Evolutionary conservation across 2,888 invertebrate species (phyloP).

Genomic region (Neria commutata): DNA sequence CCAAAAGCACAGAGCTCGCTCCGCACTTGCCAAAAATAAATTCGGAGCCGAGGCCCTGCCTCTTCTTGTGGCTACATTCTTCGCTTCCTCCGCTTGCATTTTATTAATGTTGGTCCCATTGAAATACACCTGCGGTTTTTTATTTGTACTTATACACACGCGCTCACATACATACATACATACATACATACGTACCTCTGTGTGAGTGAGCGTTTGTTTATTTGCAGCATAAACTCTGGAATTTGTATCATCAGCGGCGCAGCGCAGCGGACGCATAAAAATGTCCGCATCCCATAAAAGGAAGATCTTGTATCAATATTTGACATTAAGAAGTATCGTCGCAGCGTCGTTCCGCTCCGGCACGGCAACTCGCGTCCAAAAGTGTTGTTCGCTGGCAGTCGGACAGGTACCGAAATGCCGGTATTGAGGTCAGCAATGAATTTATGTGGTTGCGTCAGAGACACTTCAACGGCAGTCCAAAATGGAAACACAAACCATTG

Average conservation of each 20-base stretch:
- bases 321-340: slow-evolving; percentile 6
- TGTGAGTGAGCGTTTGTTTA: not conserved
- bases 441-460: no score
- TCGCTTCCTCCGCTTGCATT: not conserved
- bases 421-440: no score
- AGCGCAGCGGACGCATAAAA: slow-evolving; percentile 27
- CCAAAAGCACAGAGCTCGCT: no score
- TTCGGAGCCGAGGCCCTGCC: not conserved
- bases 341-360: not conserved
- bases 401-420: no score
- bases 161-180: not conserved
- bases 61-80: no score
- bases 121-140: slow-evolving; percentile 23
- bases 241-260: slow-evolving; percentile 11
- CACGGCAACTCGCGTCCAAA: no score
- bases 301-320: slow-evolving; percentile 25
- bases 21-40: not conserved
- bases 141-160: slow-evolving; percentile 1
- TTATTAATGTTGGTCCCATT: not conserved
- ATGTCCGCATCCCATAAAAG: slow-evolving; percentile 25
- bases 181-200: not conserved
- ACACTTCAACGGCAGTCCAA: no score
- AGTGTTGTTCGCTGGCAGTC: no score
- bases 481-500: no score
- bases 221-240: slow-evolving; percentile 1